These are phyloP conservation scores for Stenchaetothrips biformis DNA, from an alignment of 2,888 invertebrate genomes.

Conservation along the genomic window DNA sequence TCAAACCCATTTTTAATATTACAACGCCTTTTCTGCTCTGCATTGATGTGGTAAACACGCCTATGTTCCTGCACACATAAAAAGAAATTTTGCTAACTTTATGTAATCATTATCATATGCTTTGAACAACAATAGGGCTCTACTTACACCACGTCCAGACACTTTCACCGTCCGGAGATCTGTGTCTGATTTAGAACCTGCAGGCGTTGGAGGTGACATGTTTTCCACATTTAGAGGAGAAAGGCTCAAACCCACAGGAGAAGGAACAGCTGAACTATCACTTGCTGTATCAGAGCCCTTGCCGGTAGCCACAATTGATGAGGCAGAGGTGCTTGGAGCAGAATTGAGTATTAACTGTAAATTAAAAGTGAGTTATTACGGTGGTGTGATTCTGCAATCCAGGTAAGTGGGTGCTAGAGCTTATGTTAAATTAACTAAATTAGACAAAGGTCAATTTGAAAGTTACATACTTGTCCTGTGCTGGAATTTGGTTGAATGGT, in stretches of 20 bases:
- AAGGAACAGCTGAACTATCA: slow-evolving; percentile 36
- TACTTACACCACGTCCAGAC: background rate
- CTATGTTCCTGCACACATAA: slow-evolving; percentile 56
- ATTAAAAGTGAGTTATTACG: too few relatives aligned
- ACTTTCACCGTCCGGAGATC: background rate
- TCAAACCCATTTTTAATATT: slow-evolving; percentile 97
- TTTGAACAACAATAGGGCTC: background rate
- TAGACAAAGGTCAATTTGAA: background rate
- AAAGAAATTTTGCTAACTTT: too few relatives aligned
- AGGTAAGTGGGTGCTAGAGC: too few relatives aligned
- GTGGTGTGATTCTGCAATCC: too few relatives aligned
- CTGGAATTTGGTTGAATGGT: slow-evolving; percentile 30
- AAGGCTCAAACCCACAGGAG: slow-evolving; percentile 32
- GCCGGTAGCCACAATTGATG: background rate
- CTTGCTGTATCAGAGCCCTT: slow-evolving; percentile 42
- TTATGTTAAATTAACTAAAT: too few relatives aligned
- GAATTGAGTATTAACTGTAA: slow-evolving; percentile 11
- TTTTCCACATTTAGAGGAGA: slow-evolving; percentile 30
- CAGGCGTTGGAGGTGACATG: slow-evolving; percentile 31
- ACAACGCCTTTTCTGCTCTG: slow-evolving; percentile 91
- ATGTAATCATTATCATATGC: too few relatives aligned
- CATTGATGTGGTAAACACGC: slow-evolving; percentile 86
- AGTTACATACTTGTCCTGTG: slow-evolving; percentile 32
- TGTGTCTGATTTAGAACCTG: background rate
- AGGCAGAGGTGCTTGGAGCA: background rate